Conservation (phyloP, 2,888 invertebrate species). For the Leptopilina myrica region DNA sequence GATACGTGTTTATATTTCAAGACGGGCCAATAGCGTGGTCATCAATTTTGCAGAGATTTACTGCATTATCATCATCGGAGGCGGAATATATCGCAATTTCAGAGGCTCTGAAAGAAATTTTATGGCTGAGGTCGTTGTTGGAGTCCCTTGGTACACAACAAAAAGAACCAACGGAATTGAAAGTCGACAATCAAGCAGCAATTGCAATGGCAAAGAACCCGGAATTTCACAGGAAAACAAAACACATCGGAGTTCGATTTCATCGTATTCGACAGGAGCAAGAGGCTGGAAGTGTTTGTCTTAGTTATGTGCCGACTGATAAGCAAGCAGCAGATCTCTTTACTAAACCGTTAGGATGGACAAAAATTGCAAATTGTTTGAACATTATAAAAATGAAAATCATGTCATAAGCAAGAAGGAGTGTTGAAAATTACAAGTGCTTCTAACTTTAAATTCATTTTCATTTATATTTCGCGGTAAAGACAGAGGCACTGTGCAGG, state of each 20-base stretch:
- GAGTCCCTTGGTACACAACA: not conserved
- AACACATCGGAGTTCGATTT: slow-evolving; percentile 39
- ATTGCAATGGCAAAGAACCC: slow-evolving; percentile 32
- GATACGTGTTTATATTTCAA: too few species aligned
- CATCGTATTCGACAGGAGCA: slow-evolving; percentile 32
- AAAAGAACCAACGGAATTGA: slow-evolving; percentile 1
- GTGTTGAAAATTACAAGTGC: not conserved
- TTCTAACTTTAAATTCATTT: too few species aligned
- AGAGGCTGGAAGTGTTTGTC: slow-evolving; percentile 19
- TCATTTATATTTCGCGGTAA: too few species aligned
- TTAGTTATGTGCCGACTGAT: slow-evolving; percentile 16
- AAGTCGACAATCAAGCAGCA: slow-evolving; percentile 34
- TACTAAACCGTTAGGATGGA: slow-evolving; percentile 11
- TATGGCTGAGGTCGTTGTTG: slow-evolving; percentile 28
- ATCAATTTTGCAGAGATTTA: too few species aligned
- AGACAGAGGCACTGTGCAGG: too few species aligned
- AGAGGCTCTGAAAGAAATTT: slow-evolving; percentile 33
- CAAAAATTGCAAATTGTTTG: slow-evolving; percentile 4
- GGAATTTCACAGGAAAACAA: slow-evolving; percentile 35
- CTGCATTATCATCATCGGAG: too few species aligned
- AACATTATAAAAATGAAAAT: slow-evolving; percentile 1
- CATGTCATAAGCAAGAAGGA: slow-evolving; percentile 18
- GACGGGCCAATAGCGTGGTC: too few species aligned
- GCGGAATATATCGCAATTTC: too few species aligned
- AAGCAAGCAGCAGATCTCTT: slow-evolving; percentile 13